Evolutionary conservation across 2,888 invertebrate species (phyloP), one percentile per base, ranked within the genome.

Genomic region (Gandaritis pyraliata): DNA sequence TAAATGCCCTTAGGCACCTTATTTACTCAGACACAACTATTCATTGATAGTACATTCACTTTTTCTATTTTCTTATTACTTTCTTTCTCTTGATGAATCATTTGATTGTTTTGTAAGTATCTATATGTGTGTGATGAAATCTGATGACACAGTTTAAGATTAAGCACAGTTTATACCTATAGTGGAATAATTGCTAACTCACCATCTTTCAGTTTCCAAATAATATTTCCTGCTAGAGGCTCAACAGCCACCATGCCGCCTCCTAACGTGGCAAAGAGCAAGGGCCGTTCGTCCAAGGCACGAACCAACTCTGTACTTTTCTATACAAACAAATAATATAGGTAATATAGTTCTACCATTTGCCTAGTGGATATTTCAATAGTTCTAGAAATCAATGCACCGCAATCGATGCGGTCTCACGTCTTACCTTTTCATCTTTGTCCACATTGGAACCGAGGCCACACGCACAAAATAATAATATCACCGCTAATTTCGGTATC

Each of bases 171-270:
- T 11, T 16, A 43, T 43, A n/a, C n/a, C n/a, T n/a, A 5, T 41
- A 13, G 15, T 23, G 13, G 2, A 30, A 2, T 33, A 43, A 16
- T 4, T n/a, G 38, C 23, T 12, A 43, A 66, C 65, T 90, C 93
- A 96, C 96, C 97, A 92, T 99, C 98, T 88, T 96, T 96, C 66
- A 98, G 94, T 77, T 95, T 96, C 99, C 99, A 99, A 76, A 96
- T 94, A 73, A 97, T 94, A 77, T 95, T 94, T 62, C 99, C 99
- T 57, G 97, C 95, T 70, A 94, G 90, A 72, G 96, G 96, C 78
- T 97, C 96, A 50, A 99, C 94, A n/a, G 98, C 98, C 71, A 96
- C 95, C 80, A 99, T 95, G 68, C 96, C 96, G 71, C 99, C 99
- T 81, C 98, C 98, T 73, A 99, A 93, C 49, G 99, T 99, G 47